Evolutionary conservation across 2,113 vertebrate species (phyloP), one percentile per base, ranked within the genome.

Genomic region (Acinonyx jubatus): DNA sequence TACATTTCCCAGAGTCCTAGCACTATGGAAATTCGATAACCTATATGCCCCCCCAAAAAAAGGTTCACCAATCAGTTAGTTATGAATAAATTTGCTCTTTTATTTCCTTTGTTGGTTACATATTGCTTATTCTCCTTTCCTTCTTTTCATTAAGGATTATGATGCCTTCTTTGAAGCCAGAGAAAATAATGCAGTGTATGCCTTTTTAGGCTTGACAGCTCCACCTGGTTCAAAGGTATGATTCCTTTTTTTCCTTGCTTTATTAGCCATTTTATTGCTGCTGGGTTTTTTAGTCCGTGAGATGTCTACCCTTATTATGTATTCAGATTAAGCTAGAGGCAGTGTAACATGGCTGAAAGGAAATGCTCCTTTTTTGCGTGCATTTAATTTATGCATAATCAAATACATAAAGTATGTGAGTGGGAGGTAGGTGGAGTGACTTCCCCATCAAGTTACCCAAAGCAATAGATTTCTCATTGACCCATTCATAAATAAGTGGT

Each of bases 191-290:
- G 99, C 99, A 0, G 99, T 99, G 12, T 99, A 99, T 78, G 99
- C 99, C 0, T 99, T 99, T 97, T 98, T 99, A 97, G 99, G 99
- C 95, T 98, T 99, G 99, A 99, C 99, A 66, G 99, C 99, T 16
- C 99, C 99, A 9, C 99, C 99, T 45, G 99, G 99, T 79, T 99
- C 99, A 69, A 99, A 99, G 99, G 99, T 99, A 98, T 27, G 98
- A 79, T 93, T 95, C 14, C 57, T 74, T 89, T 83, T 90, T 78
- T n/a, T 31, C 61, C 48, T 27, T 86, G 38, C 21, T 65, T 93
- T 97, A 48, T 76, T 93, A 25, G 48, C 33, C 3, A 73, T 92
- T 86, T 94, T 91, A 88, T 92, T 95, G 36, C 12, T 96, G 5
- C 50, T 92, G 25, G 8, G 4, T 10, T 93, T 92, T 95, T 81